These are phyloP conservation scores for Leptopterna dolabrata DNA, from an alignment of 2,888 invertebrate species.

Conservation along the genomic window DNA sequence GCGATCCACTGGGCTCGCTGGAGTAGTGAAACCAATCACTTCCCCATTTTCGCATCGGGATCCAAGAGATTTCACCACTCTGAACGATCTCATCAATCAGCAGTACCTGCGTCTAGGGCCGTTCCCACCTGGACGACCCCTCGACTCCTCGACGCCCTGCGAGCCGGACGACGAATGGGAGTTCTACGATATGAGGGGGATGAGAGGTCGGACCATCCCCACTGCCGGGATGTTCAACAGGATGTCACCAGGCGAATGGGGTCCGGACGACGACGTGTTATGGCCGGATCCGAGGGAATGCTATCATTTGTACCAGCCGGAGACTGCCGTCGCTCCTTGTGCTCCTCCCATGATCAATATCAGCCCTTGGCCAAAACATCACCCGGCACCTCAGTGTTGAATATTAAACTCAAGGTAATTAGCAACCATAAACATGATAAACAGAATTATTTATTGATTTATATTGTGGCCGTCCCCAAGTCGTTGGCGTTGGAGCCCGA, in stretches of 20 bases:
- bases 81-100: neutral
- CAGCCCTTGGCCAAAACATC: neutral
- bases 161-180: neutral
- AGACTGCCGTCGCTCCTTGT: neutral
- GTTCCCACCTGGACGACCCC: neutral
- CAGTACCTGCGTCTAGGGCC: neutral
- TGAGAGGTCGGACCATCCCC: neutral
- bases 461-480: too few species aligned
- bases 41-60: neutral
- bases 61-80: neutral
- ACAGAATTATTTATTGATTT: too few species aligned
- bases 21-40: neutral
- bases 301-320: neutral
- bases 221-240: neutral
- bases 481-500: too few species aligned
- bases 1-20: neutral
- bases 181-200: neutral
- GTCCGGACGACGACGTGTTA: neutral
- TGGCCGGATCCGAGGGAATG: neutral
- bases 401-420: neutral
- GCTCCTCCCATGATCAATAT: neutral
- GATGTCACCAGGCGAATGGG: neutral
- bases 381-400: neutral
- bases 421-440: too few species aligned
- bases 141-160: neutral